Conservation (phyloP, 1,140 invertebrate genomes). For the Monomorium pharaonis region DNA sequence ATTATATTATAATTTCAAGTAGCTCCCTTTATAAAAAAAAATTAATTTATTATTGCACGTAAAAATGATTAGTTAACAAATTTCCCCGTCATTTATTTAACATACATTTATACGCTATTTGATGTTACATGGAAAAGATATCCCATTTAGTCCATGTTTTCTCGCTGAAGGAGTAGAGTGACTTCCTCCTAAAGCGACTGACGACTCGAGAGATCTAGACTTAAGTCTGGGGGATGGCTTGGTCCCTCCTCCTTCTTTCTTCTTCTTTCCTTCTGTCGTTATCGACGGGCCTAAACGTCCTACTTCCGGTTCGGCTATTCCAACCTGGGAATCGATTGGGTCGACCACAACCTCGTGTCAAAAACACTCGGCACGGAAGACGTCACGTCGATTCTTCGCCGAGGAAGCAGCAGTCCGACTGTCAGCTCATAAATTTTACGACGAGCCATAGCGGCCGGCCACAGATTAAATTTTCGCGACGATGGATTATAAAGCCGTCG, state of each 20-base stretch:
- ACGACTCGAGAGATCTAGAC: slow-evolving; percentile 5
- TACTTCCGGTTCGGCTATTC: slow-evolving; percentile 68
- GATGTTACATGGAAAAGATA: not conserved
- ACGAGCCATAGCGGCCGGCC: not conserved
- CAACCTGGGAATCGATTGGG: slow-evolving; percentile 58
- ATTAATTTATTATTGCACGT: not conserved
- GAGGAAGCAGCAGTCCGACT: slow-evolving; percentile 22
- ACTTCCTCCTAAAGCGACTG: not conserved
- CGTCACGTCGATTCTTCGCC: slow-evolving; percentile 52
- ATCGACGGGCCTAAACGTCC: slow-evolving; percentile 60
- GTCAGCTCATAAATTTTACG: slow-evolving; percentile 59
- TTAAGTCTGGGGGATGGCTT: slow-evolving; percentile 52
- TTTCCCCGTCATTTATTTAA: not conserved
- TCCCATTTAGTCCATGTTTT: slow-evolving; percentile 19
- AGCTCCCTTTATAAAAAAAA: not conserved
- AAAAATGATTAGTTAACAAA: not conserved
- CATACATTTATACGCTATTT: not conserved
- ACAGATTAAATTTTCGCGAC: slow-evolving; percentile 41
- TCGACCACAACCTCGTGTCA: slow-evolving; percentile 62
- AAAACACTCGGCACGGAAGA: slow-evolving; percentile 68
- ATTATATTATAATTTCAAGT: not conserved
- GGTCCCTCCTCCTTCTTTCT: not conserved
- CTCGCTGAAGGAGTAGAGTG: slow-evolving; percentile 20
- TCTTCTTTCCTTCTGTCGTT: slow-evolving; percentile 30
- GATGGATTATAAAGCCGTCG: slow-evolving; percentile 22